Percentiles rank a stretch among this genome's conserved stretches.
These are phyloP conservation scores for Hirudinaria manillensis DNA, from an alignment of 2,888 invertebrate species.

Conservation along the genomic window DNA sequence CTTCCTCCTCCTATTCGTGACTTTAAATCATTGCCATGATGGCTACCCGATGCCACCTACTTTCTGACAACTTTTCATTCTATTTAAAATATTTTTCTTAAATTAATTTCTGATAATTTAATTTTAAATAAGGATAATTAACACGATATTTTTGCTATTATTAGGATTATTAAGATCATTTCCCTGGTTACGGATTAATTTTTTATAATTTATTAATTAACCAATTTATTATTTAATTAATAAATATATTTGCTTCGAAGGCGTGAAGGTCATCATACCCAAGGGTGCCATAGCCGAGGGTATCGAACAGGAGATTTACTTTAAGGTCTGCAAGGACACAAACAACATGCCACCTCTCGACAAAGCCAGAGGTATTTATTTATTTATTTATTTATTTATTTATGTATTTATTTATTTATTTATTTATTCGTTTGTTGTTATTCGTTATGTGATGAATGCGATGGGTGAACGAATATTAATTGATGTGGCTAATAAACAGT, in stretches of 20 bases:
- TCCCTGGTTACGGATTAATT: too few relatives aligned
- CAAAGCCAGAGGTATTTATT: slow-evolving; percentile 75
- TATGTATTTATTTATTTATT: background rate
- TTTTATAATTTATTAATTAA: background rate
- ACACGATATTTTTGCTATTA: too few relatives aligned
- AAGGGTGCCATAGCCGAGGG: slow-evolving; percentile 77
- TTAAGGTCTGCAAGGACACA: slow-evolving; percentile 70
- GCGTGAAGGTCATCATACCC: slow-evolving; percentile 81
- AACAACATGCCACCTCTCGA: slow-evolving; percentile 71
- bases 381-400: background rate
- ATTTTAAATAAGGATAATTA: too few relatives aligned
- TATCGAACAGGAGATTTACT: slow-evolving; percentile 82
- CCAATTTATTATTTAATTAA: background rate
- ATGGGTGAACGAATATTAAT: too few relatives aligned
- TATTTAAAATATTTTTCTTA: background rate
- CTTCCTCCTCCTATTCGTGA: background rate
- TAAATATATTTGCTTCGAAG: slow-evolving; percentile 36
- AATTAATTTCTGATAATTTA: too few relatives aligned
- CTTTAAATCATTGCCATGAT: background rate
- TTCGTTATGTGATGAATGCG: too few relatives aligned
- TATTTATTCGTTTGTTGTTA: background rate
- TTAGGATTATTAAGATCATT: too few relatives aligned
- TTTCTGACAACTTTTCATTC: too few relatives aligned
- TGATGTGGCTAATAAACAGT: too few relatives aligned
- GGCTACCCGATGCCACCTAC: too few relatives aligned